These are phyloP conservation scores for Mungos mungo DNA, from an alignment of 2,113 vertebrate species.

Conservation along the genomic window DNA sequence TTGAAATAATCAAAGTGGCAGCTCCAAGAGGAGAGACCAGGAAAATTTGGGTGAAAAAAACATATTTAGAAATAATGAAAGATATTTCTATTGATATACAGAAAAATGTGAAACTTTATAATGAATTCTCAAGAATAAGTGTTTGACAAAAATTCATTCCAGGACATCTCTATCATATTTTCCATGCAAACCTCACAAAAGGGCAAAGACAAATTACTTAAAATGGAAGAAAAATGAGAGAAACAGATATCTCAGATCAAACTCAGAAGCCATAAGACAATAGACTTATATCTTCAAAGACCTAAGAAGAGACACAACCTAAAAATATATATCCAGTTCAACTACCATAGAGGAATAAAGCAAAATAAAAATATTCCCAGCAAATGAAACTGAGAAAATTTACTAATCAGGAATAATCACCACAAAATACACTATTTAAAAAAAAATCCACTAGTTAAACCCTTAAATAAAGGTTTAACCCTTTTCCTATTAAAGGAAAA, in stretches of 20 bases:
- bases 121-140: background rate
- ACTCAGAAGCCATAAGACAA: background rate
- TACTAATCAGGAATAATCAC: background rate
- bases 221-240: background rate
- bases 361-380: background rate
- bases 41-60: background rate
- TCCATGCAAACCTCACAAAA: background rate
- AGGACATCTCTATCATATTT: background rate
- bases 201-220: background rate
- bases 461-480: background rate
- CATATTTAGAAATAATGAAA: background rate
- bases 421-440: background rate
- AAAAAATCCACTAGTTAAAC: background rate
- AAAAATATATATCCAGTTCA: background rate
- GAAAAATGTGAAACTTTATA: background rate
- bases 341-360: background rate
- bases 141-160: background rate
- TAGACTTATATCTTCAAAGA: background rate
- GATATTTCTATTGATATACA: background rate
- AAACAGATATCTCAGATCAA: background rate
- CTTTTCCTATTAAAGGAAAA: background rate
- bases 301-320: background rate
- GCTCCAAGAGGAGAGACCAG: background rate
- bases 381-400: background rate
- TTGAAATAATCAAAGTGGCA: background rate